Percentiles rank a stretch among this genome's conserved stretches.
These are phyloP conservation scores for Pocota personata DNA, from an alignment of 2,888 invertebrate genomes.

Conservation along the genomic window DNA sequence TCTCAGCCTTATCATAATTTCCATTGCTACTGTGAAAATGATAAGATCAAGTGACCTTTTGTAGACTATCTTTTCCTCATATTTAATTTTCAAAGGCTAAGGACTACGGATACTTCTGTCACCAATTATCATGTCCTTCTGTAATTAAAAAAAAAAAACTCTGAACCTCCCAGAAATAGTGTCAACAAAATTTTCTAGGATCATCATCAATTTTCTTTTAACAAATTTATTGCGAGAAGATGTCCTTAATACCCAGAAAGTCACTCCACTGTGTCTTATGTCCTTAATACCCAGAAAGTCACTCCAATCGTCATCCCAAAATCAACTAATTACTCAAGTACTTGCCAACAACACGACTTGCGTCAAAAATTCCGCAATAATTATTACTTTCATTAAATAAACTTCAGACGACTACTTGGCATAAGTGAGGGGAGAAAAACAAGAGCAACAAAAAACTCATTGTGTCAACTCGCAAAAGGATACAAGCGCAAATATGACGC, in stretches of 20 bases:
- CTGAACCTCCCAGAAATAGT: neutral
- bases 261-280: slow-evolving; percentile 3
- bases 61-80: neutral
- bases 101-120: neutral
- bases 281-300: neutral
- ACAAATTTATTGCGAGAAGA: neutral
- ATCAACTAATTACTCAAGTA: neutral
- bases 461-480: slow-evolving; percentile 29
- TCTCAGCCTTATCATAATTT: neutral
- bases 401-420: neutral
- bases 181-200: neutral
- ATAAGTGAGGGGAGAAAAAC: neutral
- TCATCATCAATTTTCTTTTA: neutral
- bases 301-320: slow-evolving; percentile 2
- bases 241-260: neutral
- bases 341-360: neutral
- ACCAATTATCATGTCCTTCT: neutral
- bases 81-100: neutral
- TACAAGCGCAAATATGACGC: slow-evolving; percentile 57
- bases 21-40: neutral
- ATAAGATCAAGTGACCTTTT: neutral
- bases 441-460: neutral
- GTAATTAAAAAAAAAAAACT: neutral
- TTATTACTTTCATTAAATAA: slow-evolving; percentile 30
- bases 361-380: neutral